Evolutionary conservation across 2,113 vertebrate species (phyloP), one percentile per base, ranked within the genome.

Genomic region (Recurvirostra avosetta): DNA sequence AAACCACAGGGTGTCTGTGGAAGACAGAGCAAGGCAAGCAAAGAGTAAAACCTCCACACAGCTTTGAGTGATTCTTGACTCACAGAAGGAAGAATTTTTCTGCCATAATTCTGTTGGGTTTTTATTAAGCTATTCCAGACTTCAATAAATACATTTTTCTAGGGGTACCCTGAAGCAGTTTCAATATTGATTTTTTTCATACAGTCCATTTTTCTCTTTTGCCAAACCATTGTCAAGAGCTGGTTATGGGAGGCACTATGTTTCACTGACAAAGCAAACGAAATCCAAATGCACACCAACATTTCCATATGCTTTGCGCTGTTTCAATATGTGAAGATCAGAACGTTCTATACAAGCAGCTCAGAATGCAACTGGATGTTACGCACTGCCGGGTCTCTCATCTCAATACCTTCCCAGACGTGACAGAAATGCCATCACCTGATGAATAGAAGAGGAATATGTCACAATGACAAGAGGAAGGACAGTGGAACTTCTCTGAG

Each of bases 121-220:
- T 82, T 74, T 41, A 62, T 71, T 72, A 77, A 84, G 84, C 53
- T 89, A 29, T 95, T 96, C 95, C 91, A 98, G 59, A 86, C 94
- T 91, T 89, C 94, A 94, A 14, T 91, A 97, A 90, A 67, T 27
- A 50, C 21, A 9, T 30, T 81, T 62, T 95, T 88, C 67, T 27
- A 20, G 72, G 77, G 50, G n/a, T n/a, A 61, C 74, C 96, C 91
- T 85, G 56, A 86, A 70, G 96, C 93, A 58, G 81, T 96, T 76
- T 88, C 58, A 47, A 25, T 92, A 94, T 52, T 29, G 67, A 91
- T 81, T 94, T 71, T 92, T 94, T 93, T 66, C 52, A 36, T 56
- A 41, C 49, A 77, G 45, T 14, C 70, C 62, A 58, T 94, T 96
- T 96, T 96, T 95, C 76, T 85, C 63, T 78, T 36, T 75, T 67